Base-by-base conservation (phyloP, 2,113 vertebrate species). In the Balaeniceps rex region DNA sequence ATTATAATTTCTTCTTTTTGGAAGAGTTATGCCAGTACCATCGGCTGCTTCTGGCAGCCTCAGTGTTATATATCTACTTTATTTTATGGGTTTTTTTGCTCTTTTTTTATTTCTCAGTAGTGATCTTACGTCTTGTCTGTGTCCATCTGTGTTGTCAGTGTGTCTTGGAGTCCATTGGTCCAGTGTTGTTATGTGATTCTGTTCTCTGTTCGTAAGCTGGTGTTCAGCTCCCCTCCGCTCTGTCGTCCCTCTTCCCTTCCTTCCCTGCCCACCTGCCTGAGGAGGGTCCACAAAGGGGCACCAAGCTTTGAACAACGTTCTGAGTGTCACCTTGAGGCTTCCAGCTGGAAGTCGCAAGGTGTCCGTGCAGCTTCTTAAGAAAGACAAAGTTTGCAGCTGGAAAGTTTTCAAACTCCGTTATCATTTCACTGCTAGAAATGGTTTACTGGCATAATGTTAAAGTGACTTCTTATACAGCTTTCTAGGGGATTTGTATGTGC, bases 191-290 rank as follows among this genome's bases (percentile, higher is more conserved):
- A 97, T 82, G 98, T 99, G 99, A 99, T 99, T 99, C 98, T 99
- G 98, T 99, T 99, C 98, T 99, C 98, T 99, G 99, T 99, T 98
- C 36, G 98, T 98, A 97, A 98, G 97, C 97, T 91, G 96, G 96
- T 98, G 97, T 98, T 95, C 88, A 96, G 95, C 97, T 98, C 97
- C 88, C 97, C 19, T 70, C 95, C 0, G 6, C 93, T 94, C 87
- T 91, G 60, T 94, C 36, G 12, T 34, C 47, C 95, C 90, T 75
- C 71, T 88, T 66, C 84, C 89, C 76, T 63, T 88, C 51, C 95
- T 79, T 61, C 96, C 91, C 76, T 96, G 42, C 96, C 85, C 81
- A 87, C 88, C 86, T 93, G 71, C 57, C 77, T 52, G 15, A 75
- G 38, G 94, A 95, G 95, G 98, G 98, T 99, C 98, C 99, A 98